Evolutionary conservation across 2,113 vertebrate genomes (phyloP), one percentile per base, ranked within the genome.

Genomic region (Lathamus discolor): DNA sequence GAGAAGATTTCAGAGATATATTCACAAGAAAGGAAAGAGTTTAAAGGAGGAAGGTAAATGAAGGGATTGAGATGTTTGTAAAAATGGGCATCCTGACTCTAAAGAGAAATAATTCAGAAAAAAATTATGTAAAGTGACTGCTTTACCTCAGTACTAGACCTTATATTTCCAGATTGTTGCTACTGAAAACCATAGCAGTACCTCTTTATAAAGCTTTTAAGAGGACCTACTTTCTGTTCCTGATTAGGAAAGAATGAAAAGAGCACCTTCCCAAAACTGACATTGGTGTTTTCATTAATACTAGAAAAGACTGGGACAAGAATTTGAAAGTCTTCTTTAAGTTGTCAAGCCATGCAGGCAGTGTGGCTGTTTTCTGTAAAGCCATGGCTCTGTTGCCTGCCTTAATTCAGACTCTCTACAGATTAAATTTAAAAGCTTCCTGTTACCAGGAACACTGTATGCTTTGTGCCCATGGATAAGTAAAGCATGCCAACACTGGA

Each of bases 401-500:
- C 73, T 86, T 83, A 68, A 91, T 93, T 96, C 86, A 79, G 63
- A 90, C 79, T 90, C 87, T 91, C 93, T 66, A 51, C 5, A 49
- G 95, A 93, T 94, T 92, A 97, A 94, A 95, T 96, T 90, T 92
- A 95, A 92, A 94, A 94, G 63, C 48, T 88, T 93, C 79, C 79
- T 41, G 55, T 94, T 96, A 94, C 79, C 54, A 93, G 86, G 87
- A 95, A 69, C 88, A 85, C 82, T 91, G 69, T 80, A 72, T 85
- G 63, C 75, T 89, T 91, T 96, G 93, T 88, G 69, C 66, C 75
- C 57, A 93, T 90, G 63, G 62, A 93, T 90, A 94, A 55, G 93
- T 84, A 95, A 95, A 92, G 55, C 67, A 81, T 72, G 86, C 86
- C 90, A 92, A 54, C 61, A 75, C 37, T 44, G 37, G 73, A 96